Conservation (phyloP, 2,113 vertebrate genomes). For the Propithecus coquereli region DNA sequence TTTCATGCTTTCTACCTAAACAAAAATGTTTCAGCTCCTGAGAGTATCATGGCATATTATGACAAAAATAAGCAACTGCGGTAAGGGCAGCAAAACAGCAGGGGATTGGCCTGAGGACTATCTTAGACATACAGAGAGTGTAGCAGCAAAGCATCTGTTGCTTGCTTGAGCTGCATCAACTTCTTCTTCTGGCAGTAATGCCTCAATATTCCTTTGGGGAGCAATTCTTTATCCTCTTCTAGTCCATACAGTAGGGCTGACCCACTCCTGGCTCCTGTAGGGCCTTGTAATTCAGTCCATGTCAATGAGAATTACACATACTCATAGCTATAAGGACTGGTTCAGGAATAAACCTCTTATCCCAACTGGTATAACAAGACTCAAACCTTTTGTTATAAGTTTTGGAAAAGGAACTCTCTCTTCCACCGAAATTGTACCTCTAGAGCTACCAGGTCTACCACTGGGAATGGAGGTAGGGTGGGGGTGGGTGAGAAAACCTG, state of each 20-base stretch:
- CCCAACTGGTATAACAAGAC: neutral
- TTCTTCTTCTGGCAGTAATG: neutral
- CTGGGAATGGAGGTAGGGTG: too few species aligned
- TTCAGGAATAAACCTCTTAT: neutral
- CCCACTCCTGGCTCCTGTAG: neutral
- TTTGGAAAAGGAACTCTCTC: neutral
- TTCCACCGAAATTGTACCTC: neutral
- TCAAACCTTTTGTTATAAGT: neutral
- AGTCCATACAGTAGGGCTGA: neutral
- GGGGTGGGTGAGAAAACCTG: neutral
- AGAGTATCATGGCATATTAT: neutral
- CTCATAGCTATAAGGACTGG: neutral
- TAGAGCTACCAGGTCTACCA: neutral
- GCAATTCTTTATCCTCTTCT: neutral
- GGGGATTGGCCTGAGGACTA: neutral
- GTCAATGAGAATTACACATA: neutral
- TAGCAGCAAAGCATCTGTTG: neutral
- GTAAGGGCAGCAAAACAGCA: neutral
- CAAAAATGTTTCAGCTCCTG: neutral
- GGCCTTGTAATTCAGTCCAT: neutral
- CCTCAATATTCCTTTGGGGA: neutral
- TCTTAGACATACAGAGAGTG: neutral
- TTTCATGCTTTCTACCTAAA: neutral
- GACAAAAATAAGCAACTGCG: neutral
- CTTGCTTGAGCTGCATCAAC: neutral